A percentile compares a stretch with the other conserved stretches of the same genome.
Evolutionary conservation across 2,797 vertebrate species (phyloP).

Genomic region (Chrysolophus pictus): DNA sequence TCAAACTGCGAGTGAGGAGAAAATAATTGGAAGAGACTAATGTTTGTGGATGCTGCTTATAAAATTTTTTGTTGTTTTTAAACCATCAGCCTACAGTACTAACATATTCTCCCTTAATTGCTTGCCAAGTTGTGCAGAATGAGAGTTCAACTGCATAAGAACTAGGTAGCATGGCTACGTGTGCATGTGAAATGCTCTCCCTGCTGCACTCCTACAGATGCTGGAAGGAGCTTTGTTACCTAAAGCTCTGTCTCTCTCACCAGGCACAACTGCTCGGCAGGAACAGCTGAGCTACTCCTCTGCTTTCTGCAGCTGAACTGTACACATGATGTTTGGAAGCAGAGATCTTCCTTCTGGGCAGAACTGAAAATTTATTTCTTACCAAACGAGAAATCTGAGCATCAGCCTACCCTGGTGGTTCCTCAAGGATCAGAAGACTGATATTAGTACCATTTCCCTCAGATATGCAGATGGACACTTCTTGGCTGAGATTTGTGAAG

Average conservation of each 20-base stretch:
- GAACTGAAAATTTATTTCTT: background rate
- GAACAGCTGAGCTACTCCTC: background rate
- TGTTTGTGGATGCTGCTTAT: background rate
- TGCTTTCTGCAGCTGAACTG: background rate
- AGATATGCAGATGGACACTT: background rate
- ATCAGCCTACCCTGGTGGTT: background rate
- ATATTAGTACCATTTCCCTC: background rate
- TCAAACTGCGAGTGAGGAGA: slow-evolving; percentile 8
- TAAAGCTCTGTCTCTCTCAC: background rate
- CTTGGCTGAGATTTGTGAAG: background rate
- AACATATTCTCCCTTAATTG: background rate
- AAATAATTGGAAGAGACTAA: background rate
- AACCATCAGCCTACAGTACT: slow-evolving; percentile 2
- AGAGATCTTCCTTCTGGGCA: background rate
- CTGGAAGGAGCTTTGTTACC: background rate
- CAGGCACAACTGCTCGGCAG: background rate
- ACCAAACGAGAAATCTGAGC: background rate
- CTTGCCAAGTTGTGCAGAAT: background rate
- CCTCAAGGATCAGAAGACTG: background rate
- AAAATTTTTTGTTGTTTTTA: background rate
- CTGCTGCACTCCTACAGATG: background rate
- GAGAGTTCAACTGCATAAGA: background rate
- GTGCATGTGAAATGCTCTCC: background rate
- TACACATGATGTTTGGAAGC: background rate
- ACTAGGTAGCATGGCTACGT: background rate